Conservation (phyloP, 2,888 invertebrate genomes). For the Pollenia griseotomentosa region DNA sequence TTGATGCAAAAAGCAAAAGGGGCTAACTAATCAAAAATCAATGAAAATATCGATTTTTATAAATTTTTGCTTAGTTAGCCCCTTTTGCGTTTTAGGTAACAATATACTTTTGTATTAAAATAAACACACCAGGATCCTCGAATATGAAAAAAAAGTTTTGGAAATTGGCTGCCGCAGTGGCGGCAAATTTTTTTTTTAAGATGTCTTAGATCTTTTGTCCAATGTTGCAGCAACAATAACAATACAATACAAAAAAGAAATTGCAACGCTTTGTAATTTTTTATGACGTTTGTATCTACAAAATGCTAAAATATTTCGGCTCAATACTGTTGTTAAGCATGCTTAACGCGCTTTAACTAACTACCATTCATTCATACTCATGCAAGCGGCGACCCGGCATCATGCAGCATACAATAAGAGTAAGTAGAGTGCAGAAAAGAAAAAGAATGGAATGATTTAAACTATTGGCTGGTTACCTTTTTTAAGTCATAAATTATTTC, state of each 20-base stretch:
- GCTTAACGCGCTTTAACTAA: constrained; percentile 74
- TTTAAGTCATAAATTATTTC: too few species aligned
- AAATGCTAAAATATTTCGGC: constrained; percentile 38
- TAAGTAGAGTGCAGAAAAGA: background rate
- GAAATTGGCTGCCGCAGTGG: constrained; percentile 57
- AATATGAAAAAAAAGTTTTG: background rate
- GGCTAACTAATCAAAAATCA: too few species aligned
- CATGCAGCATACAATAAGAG: constrained; percentile 30
- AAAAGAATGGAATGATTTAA: background rate
- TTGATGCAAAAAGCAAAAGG: too few species aligned
- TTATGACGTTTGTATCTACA: constrained; percentile 75
- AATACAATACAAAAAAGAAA: constrained; percentile 73
- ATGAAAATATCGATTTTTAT: too few species aligned
- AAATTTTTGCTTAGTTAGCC: too few species aligned
- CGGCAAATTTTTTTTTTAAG: constrained; percentile 61
- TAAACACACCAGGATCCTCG: background rate
- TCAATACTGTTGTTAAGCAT: constrained; percentile 72
- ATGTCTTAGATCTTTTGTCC: constrained; percentile 63
- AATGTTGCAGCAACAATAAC: constrained; percentile 48
- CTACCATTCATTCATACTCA: constrained; percentile 61
- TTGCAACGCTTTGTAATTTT: constrained; percentile 79
- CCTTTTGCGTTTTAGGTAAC: too few species aligned
- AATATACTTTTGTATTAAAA: background rate
- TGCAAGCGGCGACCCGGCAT: background rate
- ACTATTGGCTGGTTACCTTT: background rate